phyloP scores from a whole-genome alignment of 2,888 invertebrate genomes.

The Pollenia griseotomentosa region DNA sequence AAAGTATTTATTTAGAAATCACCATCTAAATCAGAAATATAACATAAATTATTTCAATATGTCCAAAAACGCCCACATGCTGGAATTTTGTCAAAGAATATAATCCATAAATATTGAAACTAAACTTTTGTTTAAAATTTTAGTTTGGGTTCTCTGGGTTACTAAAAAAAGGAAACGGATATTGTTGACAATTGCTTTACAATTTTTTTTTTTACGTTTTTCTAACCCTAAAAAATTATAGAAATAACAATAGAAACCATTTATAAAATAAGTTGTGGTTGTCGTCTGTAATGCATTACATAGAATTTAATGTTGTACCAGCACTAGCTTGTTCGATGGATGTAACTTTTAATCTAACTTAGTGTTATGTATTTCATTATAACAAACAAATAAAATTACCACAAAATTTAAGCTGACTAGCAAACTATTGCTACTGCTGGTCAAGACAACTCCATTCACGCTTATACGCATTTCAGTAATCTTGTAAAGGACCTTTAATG shows the following conservation, averaged over 20 bases:
- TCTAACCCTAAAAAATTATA: neutral
- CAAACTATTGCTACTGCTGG: slow-evolving; percentile 49
- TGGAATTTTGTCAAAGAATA: neutral
- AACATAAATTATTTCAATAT: slow-evolving; percentile 45
- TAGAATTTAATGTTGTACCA: slow-evolving; percentile 28
- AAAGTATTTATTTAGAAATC: neutral
- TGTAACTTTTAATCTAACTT: slow-evolving; percentile 55
- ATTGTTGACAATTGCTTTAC: slow-evolving; percentile 62
- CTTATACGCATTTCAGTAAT: slow-evolving; percentile 15
- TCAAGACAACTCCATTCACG: slow-evolving; percentile 34
- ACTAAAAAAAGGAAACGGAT: slow-evolving; percentile 39
- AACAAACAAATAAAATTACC: slow-evolving; percentile 60
- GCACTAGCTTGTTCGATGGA: neutral
- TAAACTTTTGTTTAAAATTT: slow-evolving; percentile 55
- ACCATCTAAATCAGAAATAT: slow-evolving; percentile 6
- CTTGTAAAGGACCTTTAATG: slow-evolving; percentile 64
- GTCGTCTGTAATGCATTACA: slow-evolving; percentile 51
- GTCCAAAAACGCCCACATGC: slow-evolving; percentile 57
- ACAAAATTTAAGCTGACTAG: slow-evolving; percentile 66
- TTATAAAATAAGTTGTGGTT: slow-evolving; percentile 40
- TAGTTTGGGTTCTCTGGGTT: slow-evolving; percentile 9
- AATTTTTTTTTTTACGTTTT: slow-evolving; percentile 7
- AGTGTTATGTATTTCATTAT: slow-evolving; percentile 37
- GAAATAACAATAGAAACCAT: slow-evolving; percentile 56
- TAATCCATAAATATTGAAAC: slow-evolving; percentile 31